Percentiles rank a stretch among this genome's conserved stretches.
phyloP scores from a whole-genome alignment of 2,797 vertebrate genomes.

The Menidia menidia region DNA sequence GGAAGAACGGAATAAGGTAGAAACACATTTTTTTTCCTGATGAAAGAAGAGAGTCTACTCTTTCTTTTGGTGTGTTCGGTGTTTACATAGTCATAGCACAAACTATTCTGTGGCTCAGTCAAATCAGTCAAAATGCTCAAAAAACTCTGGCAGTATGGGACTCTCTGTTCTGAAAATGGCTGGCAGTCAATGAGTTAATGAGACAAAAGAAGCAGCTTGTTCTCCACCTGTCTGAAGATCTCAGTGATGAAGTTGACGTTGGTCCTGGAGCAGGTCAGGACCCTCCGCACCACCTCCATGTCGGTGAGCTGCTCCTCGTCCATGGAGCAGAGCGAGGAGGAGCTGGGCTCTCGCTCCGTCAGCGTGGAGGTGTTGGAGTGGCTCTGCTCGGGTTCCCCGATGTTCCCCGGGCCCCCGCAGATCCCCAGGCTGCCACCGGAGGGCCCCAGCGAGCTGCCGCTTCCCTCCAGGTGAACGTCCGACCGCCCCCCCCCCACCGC shows the following conservation, averaged over 20 bases:
- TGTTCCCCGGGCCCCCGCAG: constrained; percentile 82
- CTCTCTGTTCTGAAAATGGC: too few relatives aligned
- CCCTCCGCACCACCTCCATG: constrained; percentile 89
- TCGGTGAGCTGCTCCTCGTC: constrained; percentile 95
- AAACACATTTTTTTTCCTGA: too few relatives aligned
- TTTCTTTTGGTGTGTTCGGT: too few relatives aligned
- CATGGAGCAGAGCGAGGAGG: constrained; percentile 97
- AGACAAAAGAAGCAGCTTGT: neutral
- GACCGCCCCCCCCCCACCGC: constrained; percentile 78
- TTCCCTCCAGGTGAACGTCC: constrained; percentile 68
- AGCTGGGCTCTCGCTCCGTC: constrained; percentile 97
- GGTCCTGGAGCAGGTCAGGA: constrained; percentile 93
- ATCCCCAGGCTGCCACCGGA: constrained; percentile 79
- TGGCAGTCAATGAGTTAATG: too few relatives aligned
- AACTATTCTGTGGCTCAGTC: too few relatives aligned
- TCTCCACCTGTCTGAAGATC: constrained; percentile 96
- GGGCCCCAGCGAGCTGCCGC: constrained; percentile 46
- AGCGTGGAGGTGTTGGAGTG: constrained; percentile 98
- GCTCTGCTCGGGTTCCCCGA: constrained; percentile 90
- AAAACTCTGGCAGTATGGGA: too few relatives aligned
- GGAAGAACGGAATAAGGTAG: too few relatives aligned
- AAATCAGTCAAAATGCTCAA: too few relatives aligned
- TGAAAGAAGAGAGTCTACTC: too few relatives aligned
- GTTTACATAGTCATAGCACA: too few relatives aligned
- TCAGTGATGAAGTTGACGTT: constrained; percentile 98